These are phyloP conservation scores for Trigoniulus corallinus DNA, from an alignment of 1,140 invertebrate genomes.

Conservation along the genomic window DNA sequence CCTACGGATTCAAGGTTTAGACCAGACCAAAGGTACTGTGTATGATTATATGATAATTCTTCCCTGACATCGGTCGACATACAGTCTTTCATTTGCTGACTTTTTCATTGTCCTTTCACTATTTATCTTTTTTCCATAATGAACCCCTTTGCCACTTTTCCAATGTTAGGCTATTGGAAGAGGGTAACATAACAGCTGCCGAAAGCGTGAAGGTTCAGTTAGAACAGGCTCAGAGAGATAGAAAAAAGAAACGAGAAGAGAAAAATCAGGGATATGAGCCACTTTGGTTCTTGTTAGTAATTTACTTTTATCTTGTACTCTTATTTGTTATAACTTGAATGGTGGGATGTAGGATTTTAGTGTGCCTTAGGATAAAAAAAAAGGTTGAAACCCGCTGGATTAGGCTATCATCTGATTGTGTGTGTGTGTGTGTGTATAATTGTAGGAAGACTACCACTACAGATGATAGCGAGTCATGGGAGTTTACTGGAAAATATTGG, in stretches of 20 bases:
- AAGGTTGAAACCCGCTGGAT: neutral
- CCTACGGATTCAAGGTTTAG: constrained; percentile 53
- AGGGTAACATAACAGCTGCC: constrained; percentile 51
- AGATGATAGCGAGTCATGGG: constrained; percentile 39
- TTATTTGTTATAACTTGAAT: neutral
- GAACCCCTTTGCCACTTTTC: too few species aligned
- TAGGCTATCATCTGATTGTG: constrained; percentile 8
- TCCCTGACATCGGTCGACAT: too few species aligned
- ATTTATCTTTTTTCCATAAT: too few species aligned
- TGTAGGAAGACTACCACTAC: constrained; percentile 19
- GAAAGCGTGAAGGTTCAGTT: constrained; percentile 49
- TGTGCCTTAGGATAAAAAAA: too few species aligned
- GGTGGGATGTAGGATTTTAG: neutral
- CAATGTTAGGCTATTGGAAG: constrained; percentile 45
- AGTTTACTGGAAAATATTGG: constrained; percentile 41
- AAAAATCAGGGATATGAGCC: constrained; percentile 33
- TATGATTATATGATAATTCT: neutral
- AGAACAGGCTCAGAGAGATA: constrained; percentile 48
- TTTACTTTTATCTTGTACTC: constrained; percentile 7
- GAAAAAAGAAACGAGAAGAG: constrained; percentile 41
- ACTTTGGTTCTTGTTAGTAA: constrained; percentile 45
- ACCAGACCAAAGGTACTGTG: constrained; percentile 37
- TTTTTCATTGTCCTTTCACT: too few species aligned
- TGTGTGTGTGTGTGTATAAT: constrained; percentile 11
- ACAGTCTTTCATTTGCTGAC: too few species aligned